Conservation (phyloP, 2,888 invertebrate species). For the Noctua janthina region DNA sequence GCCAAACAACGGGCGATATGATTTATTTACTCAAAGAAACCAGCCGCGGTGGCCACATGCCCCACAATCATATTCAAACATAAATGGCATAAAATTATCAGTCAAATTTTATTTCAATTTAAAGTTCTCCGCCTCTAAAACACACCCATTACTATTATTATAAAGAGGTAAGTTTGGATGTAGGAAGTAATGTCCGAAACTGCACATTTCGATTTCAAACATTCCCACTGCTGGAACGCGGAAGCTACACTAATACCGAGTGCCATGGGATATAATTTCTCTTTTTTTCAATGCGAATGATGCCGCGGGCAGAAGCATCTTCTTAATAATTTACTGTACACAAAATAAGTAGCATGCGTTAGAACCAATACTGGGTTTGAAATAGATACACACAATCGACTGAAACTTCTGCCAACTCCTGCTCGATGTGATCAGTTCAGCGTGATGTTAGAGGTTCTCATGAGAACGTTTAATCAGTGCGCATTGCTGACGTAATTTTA, state of each 20-base stretch:
- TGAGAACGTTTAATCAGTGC: conserved; percentile 72
- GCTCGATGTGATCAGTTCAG: neutral
- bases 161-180: neutral
- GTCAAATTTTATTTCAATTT: too few species aligned
- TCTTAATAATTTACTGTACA: neutral
- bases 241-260: neutral
- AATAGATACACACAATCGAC: neutral
- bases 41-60: neutral
- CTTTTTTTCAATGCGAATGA: neutral
- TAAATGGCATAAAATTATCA: too few species aligned
- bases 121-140: too few species aligned
- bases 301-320: neutral
- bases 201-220: neutral
- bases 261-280: neutral
- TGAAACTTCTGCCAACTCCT: conserved; percentile 45
- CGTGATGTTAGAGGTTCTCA: conserved; percentile 59
- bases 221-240: neutral
- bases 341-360: neutral
- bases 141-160: too few species aligned
- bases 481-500: conserved; percentile 74
- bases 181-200: neutral
- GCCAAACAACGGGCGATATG: too few species aligned
- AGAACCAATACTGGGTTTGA: neutral
- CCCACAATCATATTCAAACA: too few species aligned
- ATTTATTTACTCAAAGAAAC: neutral